Evolutionary conservation across 2,113 vertebrate genomes (phyloP).

Genomic region (Oryzias curvinotus): DNA sequence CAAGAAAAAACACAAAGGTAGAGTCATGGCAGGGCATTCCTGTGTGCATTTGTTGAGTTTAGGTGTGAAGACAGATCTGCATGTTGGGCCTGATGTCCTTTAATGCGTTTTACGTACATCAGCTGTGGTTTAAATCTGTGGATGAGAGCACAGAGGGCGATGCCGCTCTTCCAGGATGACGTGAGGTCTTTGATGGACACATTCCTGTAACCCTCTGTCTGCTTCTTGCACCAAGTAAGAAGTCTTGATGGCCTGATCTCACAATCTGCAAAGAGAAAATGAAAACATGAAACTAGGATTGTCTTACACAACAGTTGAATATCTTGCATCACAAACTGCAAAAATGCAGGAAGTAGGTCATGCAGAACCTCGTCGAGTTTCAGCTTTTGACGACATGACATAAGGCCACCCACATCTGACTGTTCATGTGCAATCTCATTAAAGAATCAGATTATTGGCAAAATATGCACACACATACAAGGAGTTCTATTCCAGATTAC

Average conservation of each 20-base stretch:
- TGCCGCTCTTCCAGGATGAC: slow-evolving; percentile 88
- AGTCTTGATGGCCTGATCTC: slow-evolving; percentile 90
- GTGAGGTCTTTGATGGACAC: slow-evolving; percentile 85
- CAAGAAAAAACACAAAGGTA: background rate
- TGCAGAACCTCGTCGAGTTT: background rate
- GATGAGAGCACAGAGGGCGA: slow-evolving; percentile 91
- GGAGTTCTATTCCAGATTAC: too few relatives aligned
- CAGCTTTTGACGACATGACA: slow-evolving; percentile 3
- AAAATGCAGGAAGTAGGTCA: background rate
- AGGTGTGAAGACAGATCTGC: background rate
- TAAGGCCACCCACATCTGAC: background rate
- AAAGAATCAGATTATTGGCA: too few relatives aligned
- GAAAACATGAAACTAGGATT: background rate
- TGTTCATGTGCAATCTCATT: background rate
- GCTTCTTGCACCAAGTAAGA: slow-evolving; percentile 94
- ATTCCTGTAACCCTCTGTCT: slow-evolving; percentile 87
- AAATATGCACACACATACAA: too few relatives aligned
- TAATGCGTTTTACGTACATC: slow-evolving; percentile 79
- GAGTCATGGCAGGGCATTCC: background rate
- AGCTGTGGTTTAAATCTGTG: slow-evolving; percentile 92
- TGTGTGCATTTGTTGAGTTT: background rate
- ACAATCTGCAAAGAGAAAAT: slow-evolving; percentile 78
- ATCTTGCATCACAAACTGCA: too few relatives aligned
- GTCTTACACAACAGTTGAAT: background rate
- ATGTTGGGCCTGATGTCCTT: background rate